phyloP scores from a whole-genome alignment of 1,140 invertebrate genomes.

The honey bee (Apis mellifera) region DNA sequence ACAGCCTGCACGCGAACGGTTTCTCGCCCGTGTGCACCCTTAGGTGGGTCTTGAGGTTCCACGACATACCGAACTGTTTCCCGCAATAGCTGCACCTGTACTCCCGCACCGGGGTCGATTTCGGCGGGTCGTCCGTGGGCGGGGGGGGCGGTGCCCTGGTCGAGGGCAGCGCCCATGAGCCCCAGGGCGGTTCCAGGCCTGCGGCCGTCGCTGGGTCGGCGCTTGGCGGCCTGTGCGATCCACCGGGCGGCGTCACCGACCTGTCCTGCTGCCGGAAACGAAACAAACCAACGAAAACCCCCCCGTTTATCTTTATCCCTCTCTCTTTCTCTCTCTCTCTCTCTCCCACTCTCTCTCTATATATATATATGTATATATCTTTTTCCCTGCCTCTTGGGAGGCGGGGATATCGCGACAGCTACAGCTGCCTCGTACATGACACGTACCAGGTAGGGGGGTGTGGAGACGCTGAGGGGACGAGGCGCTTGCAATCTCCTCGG shows the following conservation, averaged over 20 bases:
- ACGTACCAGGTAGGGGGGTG: conserved; percentile 85
- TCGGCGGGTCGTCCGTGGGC: conserved; percentile 81
- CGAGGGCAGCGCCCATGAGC: conserved; percentile 86
- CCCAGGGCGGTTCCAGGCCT: conserved; percentile 82
- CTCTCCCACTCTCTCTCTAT: no score
- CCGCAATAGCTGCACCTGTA: conserved; percentile 93
- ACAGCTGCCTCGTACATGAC: no score
- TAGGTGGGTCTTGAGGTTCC: conserved; percentile 93
- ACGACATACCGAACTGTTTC: conserved; percentile 94
- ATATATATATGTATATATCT: no score
- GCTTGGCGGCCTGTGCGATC: conserved; percentile 87
- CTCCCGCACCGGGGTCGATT: conserved; percentile 86
- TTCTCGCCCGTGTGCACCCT: conserved; percentile 93
- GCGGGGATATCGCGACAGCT: no score
- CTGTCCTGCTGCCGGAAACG: conserved; percentile 74
- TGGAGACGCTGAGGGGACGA: conserved; percentile 86
- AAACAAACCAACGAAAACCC: background rate
- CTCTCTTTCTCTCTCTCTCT: no score
- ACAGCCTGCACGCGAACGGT: conserved; percentile 92
- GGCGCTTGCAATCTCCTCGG: conserved; percentile 81
- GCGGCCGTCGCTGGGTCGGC: conserved; percentile 83
- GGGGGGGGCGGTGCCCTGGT: conserved; percentile 83
- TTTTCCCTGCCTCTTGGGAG: no score
- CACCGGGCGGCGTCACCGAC: conserved; percentile 81
- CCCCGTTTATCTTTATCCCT: no score